A percentile compares a stretch with the other conserved stretches of the same genome.
Evolutionary conservation across 2,888 invertebrate genomes (phyloP).

Genomic region (Xestia xanthographa): DNA sequence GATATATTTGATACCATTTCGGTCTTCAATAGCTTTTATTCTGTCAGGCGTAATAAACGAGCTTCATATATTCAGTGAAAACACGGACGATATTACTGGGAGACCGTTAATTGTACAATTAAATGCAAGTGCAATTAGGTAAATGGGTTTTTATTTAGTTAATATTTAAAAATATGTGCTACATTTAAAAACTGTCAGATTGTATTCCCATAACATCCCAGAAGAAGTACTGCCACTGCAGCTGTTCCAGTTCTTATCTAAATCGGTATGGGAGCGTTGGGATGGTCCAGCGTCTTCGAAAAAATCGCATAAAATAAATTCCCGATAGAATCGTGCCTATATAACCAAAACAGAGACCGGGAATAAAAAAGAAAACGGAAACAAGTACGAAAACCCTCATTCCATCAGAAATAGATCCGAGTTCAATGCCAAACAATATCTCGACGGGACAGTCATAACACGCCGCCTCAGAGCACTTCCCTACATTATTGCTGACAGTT

Average conservation of each 20-base stretch:
- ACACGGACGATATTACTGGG: conserved; percentile 34
- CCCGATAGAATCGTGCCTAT: conserved; percentile 37
- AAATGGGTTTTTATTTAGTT: background rate
- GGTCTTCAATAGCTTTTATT: conserved; percentile 51
- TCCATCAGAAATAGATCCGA: conserved; percentile 57
- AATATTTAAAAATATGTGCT: no score
- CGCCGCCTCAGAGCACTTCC: conserved; percentile 40
- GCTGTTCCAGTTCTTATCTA: conserved; percentile 25
- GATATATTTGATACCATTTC: conserved; percentile 53
- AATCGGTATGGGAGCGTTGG: conserved; percentile 21
- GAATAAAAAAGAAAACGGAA: conserved; percentile 50
- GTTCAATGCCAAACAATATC: conserved; percentile 63
- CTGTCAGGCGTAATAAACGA: conserved; percentile 48
- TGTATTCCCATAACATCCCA: background rate
- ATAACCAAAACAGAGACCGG: conserved; percentile 45
- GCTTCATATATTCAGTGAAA: conserved; percentile 46
- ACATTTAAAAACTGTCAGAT: background rate
- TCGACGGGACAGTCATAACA: conserved; percentile 48
- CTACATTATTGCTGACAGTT: conserved; percentile 47
- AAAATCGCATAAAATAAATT: conserved; percentile 46
- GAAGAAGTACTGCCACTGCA: conserved; percentile 3
- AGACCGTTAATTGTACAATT: conserved; percentile 42
- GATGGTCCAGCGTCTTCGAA: conserved; percentile 23
- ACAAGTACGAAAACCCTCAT: conserved; percentile 55
- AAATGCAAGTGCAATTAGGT: conserved; percentile 29